phyloP scores from a whole-genome alignment of 2,797 vertebrate genomes.

The Oreortyx pictus region DNA sequence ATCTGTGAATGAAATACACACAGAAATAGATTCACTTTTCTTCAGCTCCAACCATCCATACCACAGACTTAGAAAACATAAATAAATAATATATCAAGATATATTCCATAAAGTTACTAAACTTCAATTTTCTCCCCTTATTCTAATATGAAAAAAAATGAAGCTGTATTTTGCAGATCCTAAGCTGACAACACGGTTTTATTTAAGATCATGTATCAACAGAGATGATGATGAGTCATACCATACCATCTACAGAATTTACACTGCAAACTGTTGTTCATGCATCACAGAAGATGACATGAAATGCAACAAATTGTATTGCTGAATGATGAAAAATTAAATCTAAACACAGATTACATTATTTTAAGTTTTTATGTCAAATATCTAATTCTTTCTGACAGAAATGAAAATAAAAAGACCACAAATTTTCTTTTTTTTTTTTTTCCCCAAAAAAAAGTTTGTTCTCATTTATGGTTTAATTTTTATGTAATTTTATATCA shows the following conservation, averaged over 20 bases:
- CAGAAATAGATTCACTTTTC: not conserved
- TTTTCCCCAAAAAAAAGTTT: not conserved
- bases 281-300: not conserved
- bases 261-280: not conserved
- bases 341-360: not conserved
- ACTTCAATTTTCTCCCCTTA: not conserved
- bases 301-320: not conserved
- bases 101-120: not conserved
- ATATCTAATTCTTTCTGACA: not conserved
- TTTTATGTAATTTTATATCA: not conserved
- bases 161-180: not conserved
- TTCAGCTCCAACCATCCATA: not conserved
- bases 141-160: not conserved
- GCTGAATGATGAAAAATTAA: not conserved
- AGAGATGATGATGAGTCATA: not conserved
- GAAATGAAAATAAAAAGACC: not conserved
- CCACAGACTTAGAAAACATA: not conserved
- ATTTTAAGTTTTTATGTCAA: not conserved
- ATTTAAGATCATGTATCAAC: not conserved
- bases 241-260: not conserved
- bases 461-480: not conserved
- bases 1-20: not conserved
- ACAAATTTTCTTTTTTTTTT: not conserved
- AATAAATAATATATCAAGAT: too few species aligned
- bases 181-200: not conserved